These are phyloP conservation scores for Microcebus griseorufus DNA, from an alignment of 2,113 vertebrate genomes.

Conservation along the genomic window DNA sequence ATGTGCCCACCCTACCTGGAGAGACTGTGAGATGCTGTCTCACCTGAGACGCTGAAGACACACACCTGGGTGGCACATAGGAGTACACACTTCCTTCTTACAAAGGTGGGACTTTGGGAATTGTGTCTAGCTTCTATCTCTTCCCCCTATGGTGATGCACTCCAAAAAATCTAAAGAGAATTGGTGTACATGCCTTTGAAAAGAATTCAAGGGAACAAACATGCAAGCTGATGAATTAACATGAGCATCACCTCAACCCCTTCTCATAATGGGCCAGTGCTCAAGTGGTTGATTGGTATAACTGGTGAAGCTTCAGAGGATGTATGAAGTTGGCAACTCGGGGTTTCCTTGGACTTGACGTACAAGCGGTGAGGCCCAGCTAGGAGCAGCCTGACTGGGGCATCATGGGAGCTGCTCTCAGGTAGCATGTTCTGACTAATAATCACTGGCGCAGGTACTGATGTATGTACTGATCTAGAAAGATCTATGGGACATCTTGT, in stretches of 20 bases:
- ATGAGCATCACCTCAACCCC: background rate
- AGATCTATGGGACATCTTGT: background rate
- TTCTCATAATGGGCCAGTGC: accelerated
- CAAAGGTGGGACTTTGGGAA: background rate
- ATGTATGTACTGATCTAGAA: background rate
- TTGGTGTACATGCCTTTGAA: background rate
- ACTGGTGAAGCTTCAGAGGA: accelerated
- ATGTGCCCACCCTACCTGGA: accelerated
- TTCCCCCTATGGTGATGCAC: background rate
- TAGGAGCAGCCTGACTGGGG: accelerated
- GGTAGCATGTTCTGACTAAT: accelerated
- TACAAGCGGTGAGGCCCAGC: background rate
- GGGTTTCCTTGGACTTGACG: background rate
- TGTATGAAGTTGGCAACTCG: too few relatives aligned
- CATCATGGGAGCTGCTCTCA: background rate
- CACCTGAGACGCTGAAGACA: background rate
- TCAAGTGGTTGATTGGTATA: too few relatives aligned
- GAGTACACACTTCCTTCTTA: background rate
- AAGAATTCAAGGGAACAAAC: background rate
- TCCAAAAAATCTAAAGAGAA: background rate
- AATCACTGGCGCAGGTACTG: accelerated
- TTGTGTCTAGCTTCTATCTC: background rate
- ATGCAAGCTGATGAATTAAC: background rate
- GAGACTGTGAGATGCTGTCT: background rate
- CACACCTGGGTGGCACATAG: accelerated